Base-by-base conservation (phyloP, 2,888 invertebrate genomes). In the Anthophora plumipes region DNA sequence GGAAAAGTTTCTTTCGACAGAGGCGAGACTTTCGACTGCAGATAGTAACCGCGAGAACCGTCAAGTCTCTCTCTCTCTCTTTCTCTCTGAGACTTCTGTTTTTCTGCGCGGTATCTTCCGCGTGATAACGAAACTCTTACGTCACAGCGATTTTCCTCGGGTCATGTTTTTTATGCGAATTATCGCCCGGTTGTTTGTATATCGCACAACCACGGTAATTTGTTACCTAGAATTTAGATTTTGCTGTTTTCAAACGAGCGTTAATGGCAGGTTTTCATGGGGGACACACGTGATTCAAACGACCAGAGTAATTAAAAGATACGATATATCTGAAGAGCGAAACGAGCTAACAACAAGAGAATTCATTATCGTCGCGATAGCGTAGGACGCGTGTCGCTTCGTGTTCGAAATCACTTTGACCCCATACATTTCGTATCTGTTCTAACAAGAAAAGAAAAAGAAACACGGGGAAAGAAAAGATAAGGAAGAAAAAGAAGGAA, bases 311-410 rank as follows among this genome's bases (percentile, higher is more conserved):
- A 83, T 85, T 80, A 80, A 78, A 70, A 76, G 83, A 83, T 79
- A 82, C 68, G 69, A 85, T 88, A 85, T 88, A 91, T 91, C 91
- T 79, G 46, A 7, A 43, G 78, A 61, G 64, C 82, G 77, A 87
- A 88, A 84, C 83, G 88, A 78, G 78, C 20, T 61, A 31, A 31
- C 31, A 4, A 31, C 31, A 4, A 31, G 75, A 31, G 14, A 85
- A 86, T 86, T 85, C 82, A 83, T 86, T 88, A 90, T 90, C 88
- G 69, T 52, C 17, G 61, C 25, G 80, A 77, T 84, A 84, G 61
- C 64, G 60, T 37, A 14, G 12, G 4, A 22, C 50, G 39, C 39
- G 20, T 48, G 60, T 48, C 17, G 8, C 20, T 6, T 1, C n/a
- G n/a, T 37, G 41, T 52, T 41, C 12, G 43, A 31, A 1, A 11